Evolutionary conservation across 2,113 vertebrate genomes (phyloP).

Genomic region (Aix galericulata): DNA sequence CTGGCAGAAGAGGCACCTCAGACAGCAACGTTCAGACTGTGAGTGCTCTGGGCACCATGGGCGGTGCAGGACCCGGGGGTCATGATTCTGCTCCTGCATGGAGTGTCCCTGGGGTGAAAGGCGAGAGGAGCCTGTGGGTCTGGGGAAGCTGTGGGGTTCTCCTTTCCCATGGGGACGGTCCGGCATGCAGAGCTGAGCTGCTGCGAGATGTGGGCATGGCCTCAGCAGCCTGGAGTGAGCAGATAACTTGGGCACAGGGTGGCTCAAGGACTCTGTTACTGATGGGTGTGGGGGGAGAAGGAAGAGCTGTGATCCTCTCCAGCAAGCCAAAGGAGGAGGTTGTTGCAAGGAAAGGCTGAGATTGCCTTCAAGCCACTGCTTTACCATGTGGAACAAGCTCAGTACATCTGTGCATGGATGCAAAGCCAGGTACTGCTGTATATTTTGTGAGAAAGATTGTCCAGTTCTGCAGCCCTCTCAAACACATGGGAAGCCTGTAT

Average conservation of each 20-base stretch:
- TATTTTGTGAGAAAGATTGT: not conserved
- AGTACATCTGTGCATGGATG: not conserved
- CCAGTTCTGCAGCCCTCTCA: not conserved
- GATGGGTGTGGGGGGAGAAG: not conserved
- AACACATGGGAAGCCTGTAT: not conserved
- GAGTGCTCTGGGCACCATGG: not conserved
- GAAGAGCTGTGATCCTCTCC: not conserved
- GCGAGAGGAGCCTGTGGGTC: not conserved
- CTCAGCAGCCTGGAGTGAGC: fast-evolving
- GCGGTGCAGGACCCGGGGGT: not conserved
- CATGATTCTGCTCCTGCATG: fast-evolving
- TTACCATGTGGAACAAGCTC: not conserved
- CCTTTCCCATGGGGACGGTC: not conserved
- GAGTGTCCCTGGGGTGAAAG: not conserved
- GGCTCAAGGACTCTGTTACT: fast-evolving
- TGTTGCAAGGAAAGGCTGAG: not conserved
- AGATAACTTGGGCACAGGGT: not conserved
- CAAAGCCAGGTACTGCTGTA: not conserved
- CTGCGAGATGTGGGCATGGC: not conserved
- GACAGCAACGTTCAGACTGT: not conserved
- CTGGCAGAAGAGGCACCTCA: not conserved
- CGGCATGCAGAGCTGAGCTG: not conserved
- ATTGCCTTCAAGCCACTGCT: not conserved
- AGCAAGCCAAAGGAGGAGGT: not conserved
- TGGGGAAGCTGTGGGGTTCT: not conserved